phyloP scores from a whole-genome alignment of 2,888 invertebrate genomes.

The Hoplodrina blanda region DNA sequence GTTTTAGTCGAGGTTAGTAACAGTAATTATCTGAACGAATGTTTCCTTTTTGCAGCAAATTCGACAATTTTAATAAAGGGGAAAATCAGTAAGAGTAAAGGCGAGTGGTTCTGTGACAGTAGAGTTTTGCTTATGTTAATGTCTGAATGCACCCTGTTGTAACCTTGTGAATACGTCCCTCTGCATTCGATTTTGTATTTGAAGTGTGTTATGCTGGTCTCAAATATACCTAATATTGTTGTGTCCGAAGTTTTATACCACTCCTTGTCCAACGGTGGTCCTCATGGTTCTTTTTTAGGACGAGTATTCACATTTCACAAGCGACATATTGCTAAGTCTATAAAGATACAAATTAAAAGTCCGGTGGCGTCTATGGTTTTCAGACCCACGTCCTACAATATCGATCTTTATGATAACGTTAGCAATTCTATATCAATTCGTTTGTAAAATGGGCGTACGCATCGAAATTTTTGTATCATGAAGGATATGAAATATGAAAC shows the following conservation, averaged over 20 bases:
- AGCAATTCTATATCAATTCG: neutral
- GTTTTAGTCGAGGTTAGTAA: neutral
- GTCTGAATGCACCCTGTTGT: conserved; percentile 57
- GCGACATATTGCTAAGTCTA: neutral
- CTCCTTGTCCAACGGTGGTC: neutral
- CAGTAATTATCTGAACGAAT: conserved; percentile 25
- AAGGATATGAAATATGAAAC: neutral
- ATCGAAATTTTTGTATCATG: neutral
- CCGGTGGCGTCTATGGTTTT: neutral
- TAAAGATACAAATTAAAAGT: too few species aligned
- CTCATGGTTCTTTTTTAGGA: neutral
- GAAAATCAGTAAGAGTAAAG: conserved; percentile 82
- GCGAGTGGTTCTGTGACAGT: conserved; percentile 75
- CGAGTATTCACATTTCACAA: neutral
- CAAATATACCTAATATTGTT: conserved; percentile 21
- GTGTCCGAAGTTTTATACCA: neutral
- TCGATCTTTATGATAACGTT: neutral
- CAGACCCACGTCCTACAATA: neutral
- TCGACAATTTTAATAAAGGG: conserved; percentile 81
- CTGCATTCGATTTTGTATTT: conserved; percentile 10
- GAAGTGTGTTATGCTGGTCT: conserved; percentile 7
- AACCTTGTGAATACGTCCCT: conserved; percentile 37
- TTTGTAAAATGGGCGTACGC: neutral
- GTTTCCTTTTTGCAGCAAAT: conserved; percentile 83
- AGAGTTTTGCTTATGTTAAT: conserved; percentile 55